Evolutionary conservation across 2,113 vertebrate species (phyloP).

Genomic region (Zosterops japonicus): DNA sequence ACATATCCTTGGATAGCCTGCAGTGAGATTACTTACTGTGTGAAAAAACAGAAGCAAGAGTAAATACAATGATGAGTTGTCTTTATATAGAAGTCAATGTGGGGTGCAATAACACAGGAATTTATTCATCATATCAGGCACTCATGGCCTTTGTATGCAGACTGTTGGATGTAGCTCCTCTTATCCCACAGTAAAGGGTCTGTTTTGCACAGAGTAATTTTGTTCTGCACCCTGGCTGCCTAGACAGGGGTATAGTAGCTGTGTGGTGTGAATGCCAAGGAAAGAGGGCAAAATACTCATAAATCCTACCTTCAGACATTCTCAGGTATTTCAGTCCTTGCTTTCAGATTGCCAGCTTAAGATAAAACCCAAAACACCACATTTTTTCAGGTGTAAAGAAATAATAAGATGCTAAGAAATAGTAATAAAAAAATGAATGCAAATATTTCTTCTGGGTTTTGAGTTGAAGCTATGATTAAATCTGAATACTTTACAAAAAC

Average conservation of each 20-base stretch:
- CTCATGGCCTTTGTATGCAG: not conserved
- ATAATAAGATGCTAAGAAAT: not conserved
- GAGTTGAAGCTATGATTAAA: not conserved
- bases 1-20: not conserved
- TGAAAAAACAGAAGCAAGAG: not conserved
- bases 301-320: not conserved
- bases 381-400: not conserved
- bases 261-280: not conserved
- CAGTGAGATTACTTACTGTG: not conserved
- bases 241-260: not conserved
- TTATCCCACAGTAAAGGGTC: not conserved
- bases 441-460: not conserved
- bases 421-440: not conserved
- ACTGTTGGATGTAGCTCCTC: not conserved
- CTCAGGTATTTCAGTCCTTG: not conserved
- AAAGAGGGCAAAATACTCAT: not conserved
- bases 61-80: not conserved
- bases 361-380: not conserved
- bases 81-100: not conserved
- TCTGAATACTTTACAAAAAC: constrained; percentile 4
- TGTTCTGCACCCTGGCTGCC: not conserved
- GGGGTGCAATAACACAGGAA: not conserved
- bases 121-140: not conserved
- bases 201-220: not conserved
- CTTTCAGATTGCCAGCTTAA: constrained; percentile 15